Evolutionary conservation across 1,140 invertebrate species (phyloP), one percentile per base, ranked within the genome.

Genomic region (Diorhabda sublineata): DNA sequence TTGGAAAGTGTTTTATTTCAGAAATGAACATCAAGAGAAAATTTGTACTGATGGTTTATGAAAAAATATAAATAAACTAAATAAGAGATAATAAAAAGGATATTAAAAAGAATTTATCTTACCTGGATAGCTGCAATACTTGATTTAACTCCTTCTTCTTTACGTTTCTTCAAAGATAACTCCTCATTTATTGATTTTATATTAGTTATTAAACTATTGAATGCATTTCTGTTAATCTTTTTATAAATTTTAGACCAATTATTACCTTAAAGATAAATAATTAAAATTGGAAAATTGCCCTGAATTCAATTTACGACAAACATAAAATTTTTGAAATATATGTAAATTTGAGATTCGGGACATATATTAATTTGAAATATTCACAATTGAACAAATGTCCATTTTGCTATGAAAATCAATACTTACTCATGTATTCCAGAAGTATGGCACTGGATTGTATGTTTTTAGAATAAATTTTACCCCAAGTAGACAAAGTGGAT

Each of bases 401-500:
- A 26, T 26, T 26, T 26, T 26, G 26, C 26, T 26, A 26, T 26
- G 26, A 26, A 26, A 26, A 26, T 26, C 26, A 66, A 69, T 42
- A 81, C 78, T 81, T 75, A 86, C 85, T 78, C 41, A 87, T 82
- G 71, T 83, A 80, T 57, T 78, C 80, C 11, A 87, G 75, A 56
- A 85, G 73, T 58, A 83, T 71, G 64, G 81, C 79, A 69, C 84
- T 85, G 65, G 81, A 75, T 56, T 80, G 76, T 41, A 85, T 76
- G 77, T 87, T 79, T 68, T 87, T 88, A 5, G 77, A 75, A 71
- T 87, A 85, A 63, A 85, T 69, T 75, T 84, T 84, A 68, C 76
- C 83, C 87, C 87, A 88, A 7, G 78, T 73, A 64, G 75, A 79
- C n/a, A 87, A 84, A 68, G 84, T 84, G 62, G 80, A 78, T 45